Conservation (phyloP, 2,888 invertebrate genomes). For the Xestia c-nigrum region DNA sequence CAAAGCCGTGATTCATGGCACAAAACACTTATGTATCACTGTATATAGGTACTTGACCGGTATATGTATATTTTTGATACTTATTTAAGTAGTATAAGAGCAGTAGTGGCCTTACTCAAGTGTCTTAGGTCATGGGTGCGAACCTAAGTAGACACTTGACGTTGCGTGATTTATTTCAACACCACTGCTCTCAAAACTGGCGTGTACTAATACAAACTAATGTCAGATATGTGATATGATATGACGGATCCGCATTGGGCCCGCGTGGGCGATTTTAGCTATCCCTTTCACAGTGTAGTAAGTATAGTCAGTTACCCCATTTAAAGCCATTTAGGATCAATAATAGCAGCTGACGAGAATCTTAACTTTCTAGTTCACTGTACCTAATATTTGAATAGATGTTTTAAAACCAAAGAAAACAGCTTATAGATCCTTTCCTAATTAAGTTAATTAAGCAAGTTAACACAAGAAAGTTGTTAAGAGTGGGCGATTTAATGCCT, state of each 20-base stretch:
- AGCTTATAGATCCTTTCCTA: neutral
- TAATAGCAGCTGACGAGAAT: neutral
- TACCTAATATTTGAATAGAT: neutral
- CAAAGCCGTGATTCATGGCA: conserved; percentile 38
- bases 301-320: neutral
- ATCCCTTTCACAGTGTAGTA: no score
- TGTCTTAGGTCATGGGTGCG: conserved; percentile 4
- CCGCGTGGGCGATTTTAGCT: no score
- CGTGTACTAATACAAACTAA: no score
- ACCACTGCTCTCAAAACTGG: neutral
- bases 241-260: no score
- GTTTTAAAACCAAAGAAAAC: neutral
- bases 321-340: neutral
- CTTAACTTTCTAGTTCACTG: neutral
- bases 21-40: neutral
- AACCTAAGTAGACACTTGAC: neutral
- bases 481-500: neutral
- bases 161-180: neutral
- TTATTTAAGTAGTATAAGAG: neutral
- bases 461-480: neutral
- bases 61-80: conserved; percentile 7
- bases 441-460: conserved; percentile 1
- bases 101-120: neutral
- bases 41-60: neutral
- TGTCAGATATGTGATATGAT: no score